Evolutionary conservation across 2,888 invertebrate genomes (phyloP).

Genomic region (Himalopsyche kuldschensis): DNA sequence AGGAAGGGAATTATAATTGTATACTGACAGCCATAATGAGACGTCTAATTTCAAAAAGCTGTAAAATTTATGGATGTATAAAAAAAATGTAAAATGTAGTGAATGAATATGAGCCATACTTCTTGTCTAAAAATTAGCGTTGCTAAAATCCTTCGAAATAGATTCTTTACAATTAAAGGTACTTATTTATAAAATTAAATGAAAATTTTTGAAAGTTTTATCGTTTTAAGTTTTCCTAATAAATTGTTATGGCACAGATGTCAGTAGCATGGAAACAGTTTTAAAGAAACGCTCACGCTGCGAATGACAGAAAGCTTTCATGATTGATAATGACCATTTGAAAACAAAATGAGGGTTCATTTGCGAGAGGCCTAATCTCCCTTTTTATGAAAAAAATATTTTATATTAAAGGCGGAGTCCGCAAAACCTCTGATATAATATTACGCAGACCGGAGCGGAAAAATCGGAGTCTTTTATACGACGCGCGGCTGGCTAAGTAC

Average conservation of each 20-base stretch:
- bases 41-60: no score
- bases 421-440: conserved; percentile 26
- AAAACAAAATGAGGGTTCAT: conserved; percentile 37
- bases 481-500: conserved; percentile 1
- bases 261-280: conserved; percentile 28
- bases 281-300: conserved; percentile 28
- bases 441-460: conserved; percentile 11
- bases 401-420: conserved; percentile 20
- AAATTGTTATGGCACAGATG: conserved; percentile 20
- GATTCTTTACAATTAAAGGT: no score
- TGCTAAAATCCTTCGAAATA: no score
- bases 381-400: conserved; percentile 27
- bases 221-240: background rate
- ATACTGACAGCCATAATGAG: no score
- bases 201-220: no score
- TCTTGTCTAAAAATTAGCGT: no score
- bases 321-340: conserved; percentile 40
- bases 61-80: no score
- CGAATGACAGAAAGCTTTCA: conserved; percentile 36
- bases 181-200: no score
- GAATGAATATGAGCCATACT: no score
- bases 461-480: conserved; percentile 6
- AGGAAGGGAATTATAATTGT: no score
- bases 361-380: conserved; percentile 34
- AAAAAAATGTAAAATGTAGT: no score